Base-by-base conservation (phyloP, 2,113 vertebrate species). In the Phaethon lepturus region DNA sequence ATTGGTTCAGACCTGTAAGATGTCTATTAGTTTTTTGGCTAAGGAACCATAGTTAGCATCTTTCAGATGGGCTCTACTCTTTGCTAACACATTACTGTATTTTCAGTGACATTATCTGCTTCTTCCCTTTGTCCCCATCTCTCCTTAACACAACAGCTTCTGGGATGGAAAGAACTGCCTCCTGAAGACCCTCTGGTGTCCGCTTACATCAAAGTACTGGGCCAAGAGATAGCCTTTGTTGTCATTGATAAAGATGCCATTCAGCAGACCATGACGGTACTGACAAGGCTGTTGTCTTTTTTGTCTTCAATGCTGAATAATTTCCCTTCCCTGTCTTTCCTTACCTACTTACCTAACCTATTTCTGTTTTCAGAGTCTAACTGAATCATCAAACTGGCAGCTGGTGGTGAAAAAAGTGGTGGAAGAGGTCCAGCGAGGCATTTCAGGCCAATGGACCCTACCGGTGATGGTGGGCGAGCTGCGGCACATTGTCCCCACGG, bases 171-270 rank as follows among this genome's bases (percentile, higher is more conserved):
- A 85, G 82, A 97, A 79, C 31, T 98, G 64, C 96, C 98, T 50
- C 75, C 76, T 4, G 97, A 95, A 83, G 93, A 98, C 59, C 97
- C 98, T 22, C 38, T 98, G 83, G 63, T 97, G 38, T 99, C 98
- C 2, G 10, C 95, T 59, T 98, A 98, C 28, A 1, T 99, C 84
- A 99, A 98, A 97, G 3, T 99, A 23, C 81, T 99, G 31, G 98
- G 99, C 86, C 98, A 99, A 93, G 99, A 99, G 96, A 86, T 99
- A 1, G 81, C 94, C 53, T 99, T 98, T 73, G 82, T 18, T 66
- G 97, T 98, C 68, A 35, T 99, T 68, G 98, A 98, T 95, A 99
- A 98, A 97, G 94, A 96, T 9, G 40, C 93, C 77, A 95, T 99
- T 87, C 97, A 98, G 16, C 85, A 98, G 79, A 94, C 75, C 81